Conservation (phyloP, 2,797 vertebrate genomes). For the Leucoraja ocellata region DNA sequence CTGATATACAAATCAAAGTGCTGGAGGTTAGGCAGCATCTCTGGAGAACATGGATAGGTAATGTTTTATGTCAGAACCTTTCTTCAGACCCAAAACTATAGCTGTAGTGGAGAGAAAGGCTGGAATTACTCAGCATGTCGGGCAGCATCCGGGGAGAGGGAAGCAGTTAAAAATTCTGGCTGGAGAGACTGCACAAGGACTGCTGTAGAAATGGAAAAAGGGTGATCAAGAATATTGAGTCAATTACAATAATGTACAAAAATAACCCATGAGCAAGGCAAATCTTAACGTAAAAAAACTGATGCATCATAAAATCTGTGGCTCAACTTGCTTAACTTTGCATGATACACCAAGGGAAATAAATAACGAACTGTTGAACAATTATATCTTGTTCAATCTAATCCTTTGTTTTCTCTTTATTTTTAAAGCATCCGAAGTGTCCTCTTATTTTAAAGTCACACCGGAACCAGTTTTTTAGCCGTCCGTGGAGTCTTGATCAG, state of each 20-base stretch:
- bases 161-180: no score
- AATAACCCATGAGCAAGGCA: background rate
- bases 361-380: background rate
- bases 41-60: no score
- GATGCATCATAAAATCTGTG: background rate
- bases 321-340: background rate
- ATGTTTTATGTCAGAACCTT: no score
- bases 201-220: background rate
- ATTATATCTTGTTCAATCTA: background rate
- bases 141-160: no score
- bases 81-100: no score
- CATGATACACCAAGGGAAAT: no score
- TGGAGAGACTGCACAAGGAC: no score
- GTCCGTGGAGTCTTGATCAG: background rate
- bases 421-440: slow-evolving; percentile 71
- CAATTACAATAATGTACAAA: no score
- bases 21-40: background rate
- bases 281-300: background rate
- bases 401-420: slow-evolving; percentile 36
- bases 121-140: no score
- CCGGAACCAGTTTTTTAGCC: slow-evolving; percentile 2
- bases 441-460: slow-evolving; percentile 53
- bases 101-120: no score
- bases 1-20: no score
- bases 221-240: background rate